A percentile compares a stretch with the other conserved stretches of the same genome.
Evolutionary conservation across 2,888 invertebrate species (phyloP).

Genomic region (Oligia fasciuncula): DNA sequence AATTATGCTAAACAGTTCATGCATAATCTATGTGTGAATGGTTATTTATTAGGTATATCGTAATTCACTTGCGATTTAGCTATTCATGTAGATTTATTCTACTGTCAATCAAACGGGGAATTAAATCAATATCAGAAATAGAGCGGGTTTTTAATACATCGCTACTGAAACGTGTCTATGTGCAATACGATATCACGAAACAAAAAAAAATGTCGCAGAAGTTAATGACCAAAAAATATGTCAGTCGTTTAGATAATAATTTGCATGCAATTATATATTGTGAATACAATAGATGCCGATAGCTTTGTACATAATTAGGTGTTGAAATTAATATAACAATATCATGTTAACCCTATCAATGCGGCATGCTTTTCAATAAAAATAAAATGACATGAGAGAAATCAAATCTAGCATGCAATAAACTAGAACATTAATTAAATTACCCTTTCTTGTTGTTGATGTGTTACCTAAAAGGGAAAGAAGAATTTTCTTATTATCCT

Average conservation of each 20-base stretch:
- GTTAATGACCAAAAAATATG: slow-evolving; percentile 25
- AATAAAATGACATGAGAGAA: slow-evolving; percentile 2
- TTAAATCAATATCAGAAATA: slow-evolving; percentile 37
- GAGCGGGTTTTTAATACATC: slow-evolving; percentile 25
- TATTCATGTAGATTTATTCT: slow-evolving; percentile 43
- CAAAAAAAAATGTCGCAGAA: slow-evolving; percentile 26
- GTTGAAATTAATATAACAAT: slow-evolving; percentile 14
- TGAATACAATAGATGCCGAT: slow-evolving; percentile 1
- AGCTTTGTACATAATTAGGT: slow-evolving; percentile 31
- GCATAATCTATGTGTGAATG: slow-evolving; percentile 55
- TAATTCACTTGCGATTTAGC: slow-evolving; percentile 45
- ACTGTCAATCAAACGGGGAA: slow-evolving; percentile 55
- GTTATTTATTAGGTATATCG: slow-evolving; percentile 43
- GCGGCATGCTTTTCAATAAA: slow-evolving; percentile 19
- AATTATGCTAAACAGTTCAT: slow-evolving; percentile 68
- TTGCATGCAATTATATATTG: slow-evolving; percentile 30
- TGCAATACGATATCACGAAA: slow-evolving; percentile 35
- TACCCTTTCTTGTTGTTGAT: slow-evolving; percentile 33
- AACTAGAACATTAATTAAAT: slow-evolving; percentile 4
- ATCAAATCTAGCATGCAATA: slow-evolving; percentile 6
- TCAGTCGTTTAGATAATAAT: slow-evolving; percentile 10
- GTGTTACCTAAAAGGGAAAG: slow-evolving; percentile 31
- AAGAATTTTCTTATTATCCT: background rate
- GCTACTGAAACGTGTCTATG: slow-evolving; percentile 13
- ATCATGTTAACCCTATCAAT: slow-evolving; percentile 16